phyloP scores from a whole-genome alignment of 2,113 vertebrate species.

The Lipophrys pholis region DNA sequence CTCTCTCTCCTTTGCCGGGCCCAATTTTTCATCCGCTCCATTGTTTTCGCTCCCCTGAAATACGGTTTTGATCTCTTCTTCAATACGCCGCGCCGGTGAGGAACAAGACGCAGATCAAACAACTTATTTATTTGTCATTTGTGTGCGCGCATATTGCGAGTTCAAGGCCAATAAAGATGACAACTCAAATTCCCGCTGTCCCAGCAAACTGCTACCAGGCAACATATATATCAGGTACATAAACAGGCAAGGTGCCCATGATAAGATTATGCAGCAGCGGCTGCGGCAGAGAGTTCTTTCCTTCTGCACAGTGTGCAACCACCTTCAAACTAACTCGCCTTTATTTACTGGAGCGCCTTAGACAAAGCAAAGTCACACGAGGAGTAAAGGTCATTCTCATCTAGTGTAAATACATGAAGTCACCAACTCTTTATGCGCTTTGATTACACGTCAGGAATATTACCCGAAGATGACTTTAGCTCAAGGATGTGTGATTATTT shows the following conservation, averaged over 20 bases:
- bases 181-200: constrained; percentile 21
- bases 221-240: not conserved
- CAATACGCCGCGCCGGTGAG: constrained; percentile 6
- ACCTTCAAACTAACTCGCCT: not conserved
- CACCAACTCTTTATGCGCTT: no score
- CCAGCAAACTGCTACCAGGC: not conserved
- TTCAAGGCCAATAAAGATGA: constrained; percentile 37
- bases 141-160: constrained; percentile 7
- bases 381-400: no score
- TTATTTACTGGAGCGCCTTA: not conserved
- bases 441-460: no score
- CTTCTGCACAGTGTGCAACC: not conserved
- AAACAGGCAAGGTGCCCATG: not conserved
- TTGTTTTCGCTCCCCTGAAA: constrained; percentile 48
- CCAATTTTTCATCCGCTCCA: constrained; percentile 37
- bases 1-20: constrained; percentile 27
- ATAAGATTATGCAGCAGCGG: not conserved
- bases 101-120: constrained; percentile 43
- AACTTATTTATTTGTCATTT: constrained; percentile 40
- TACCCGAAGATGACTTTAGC: no score
- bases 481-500: no score
- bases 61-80: constrained; percentile 42
- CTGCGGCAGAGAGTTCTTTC: not conserved
- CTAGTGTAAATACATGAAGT: no score
- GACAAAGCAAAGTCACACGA: not conserved